Base-by-base conservation (phyloP, 2,888 invertebrate species). In the Hylaea fasciaria region DNA sequence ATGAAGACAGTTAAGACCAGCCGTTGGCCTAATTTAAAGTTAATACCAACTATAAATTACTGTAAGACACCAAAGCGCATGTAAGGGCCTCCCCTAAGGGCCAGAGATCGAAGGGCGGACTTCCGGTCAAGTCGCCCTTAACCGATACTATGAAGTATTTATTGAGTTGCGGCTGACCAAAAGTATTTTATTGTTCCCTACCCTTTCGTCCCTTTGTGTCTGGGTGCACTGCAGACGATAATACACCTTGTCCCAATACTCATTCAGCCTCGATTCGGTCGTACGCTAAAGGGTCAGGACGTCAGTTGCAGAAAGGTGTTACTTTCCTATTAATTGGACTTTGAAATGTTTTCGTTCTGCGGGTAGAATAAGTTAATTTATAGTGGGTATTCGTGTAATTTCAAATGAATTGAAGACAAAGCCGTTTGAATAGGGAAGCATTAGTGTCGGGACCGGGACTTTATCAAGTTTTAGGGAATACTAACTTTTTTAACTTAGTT, bases 81-180 rank as follows among this genome's bases (percentile, higher is more conserved):
- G 81, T 82, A 80, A 78, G 65, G 71, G 66, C 49, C 59, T 40
- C 32, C 72, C 78, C 73, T 72, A 51, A 69, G 77, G 76, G 84
- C 85, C 80, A 70, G 80, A 87, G 90, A 88, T 87, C 89, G 88
- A 82, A 87, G 87, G 87, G 85, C 88, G 84, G 84, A 87, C 85
- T 73, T 89, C 87, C 89, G 89, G 89, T 82, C 89, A 86, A 82
- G 80, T 82, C 84, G 80, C 85, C 87, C 86, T 85, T 84, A 83
- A 84, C 87, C 86, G 87, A 88, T 91, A 89, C 89, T 89, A 90
- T 90, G 89, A 91, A 89, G 91, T 92, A 92, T 92, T 92, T 92
- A 92, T 92, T 87, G 90, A 90, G 87, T 86, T 89, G 92, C 80
- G 92, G 92, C 80, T 85, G 77, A 89, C 91, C 92, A 74, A 85